These are phyloP conservation scores for Drosophila sturtevanti DNA, from an alignment of 1,140 invertebrate genomes.

Conservation along the genomic window DNA sequence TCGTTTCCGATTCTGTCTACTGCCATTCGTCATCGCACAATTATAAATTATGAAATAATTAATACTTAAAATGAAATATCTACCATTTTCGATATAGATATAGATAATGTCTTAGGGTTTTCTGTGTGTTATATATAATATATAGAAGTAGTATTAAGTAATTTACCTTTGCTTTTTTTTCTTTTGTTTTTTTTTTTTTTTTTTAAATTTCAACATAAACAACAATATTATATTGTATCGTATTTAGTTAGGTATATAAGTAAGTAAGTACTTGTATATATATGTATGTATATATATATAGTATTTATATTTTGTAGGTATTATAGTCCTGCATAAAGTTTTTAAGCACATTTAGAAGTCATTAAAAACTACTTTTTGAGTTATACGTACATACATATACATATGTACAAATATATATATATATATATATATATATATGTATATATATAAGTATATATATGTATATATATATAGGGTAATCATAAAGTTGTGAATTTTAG, in stretches of 20 bases:
- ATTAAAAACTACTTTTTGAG: slow-evolving; percentile 60
- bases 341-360: slow-evolving; percentile 76
- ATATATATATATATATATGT: slow-evolving; percentile 25
- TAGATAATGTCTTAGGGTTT: slow-evolving; percentile 68
- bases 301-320: too few relatives aligned
- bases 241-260: slow-evolving; percentile 39
- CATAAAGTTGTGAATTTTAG: slow-evolving; percentile 9
- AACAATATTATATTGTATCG: slow-evolving; percentile 31
- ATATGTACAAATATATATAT: too few relatives aligned
- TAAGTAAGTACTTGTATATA: slow-evolving; percentile 1
- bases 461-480: slow-evolving; percentile 23
- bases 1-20: slow-evolving; percentile 26
- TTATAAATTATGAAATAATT: slow-evolving; percentile 54
- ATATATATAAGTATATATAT: slow-evolving; percentile 28
- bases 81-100: slow-evolving; percentile 45
- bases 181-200: slow-evolving; percentile 23
- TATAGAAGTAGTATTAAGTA: slow-evolving; percentile 40
- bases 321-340: slow-evolving; percentile 52
- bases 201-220: slow-evolving; percentile 45
- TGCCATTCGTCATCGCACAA: slow-evolving; percentile 6
- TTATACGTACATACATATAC: too few relatives aligned
- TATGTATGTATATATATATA: slow-evolving; percentile 9
- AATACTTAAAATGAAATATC: slow-evolving; percentile 51
- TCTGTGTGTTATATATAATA: slow-evolving; percentile 33
- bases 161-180: slow-evolving; percentile 22